These are phyloP conservation scores for Drosophila anomalata DNA, from an alignment of 2,888 invertebrate species.

Conservation along the genomic window DNA sequence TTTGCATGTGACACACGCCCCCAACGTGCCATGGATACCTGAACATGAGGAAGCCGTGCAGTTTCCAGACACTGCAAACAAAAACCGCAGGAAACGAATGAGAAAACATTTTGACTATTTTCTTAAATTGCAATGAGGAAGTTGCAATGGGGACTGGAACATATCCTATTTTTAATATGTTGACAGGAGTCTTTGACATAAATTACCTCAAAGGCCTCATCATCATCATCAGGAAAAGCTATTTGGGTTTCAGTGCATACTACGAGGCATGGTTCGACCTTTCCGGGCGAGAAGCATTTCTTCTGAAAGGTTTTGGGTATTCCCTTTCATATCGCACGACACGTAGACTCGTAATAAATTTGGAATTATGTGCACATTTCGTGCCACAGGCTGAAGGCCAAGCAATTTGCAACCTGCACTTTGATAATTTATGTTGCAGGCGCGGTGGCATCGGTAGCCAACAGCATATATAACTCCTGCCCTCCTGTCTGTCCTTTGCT, in stretches of 20 bases:
- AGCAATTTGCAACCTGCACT: constrained; percentile 75
- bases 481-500: neutral
- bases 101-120: neutral
- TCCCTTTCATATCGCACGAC: constrained; percentile 60
- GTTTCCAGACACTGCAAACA: constrained; percentile 14
- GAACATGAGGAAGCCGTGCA: constrained; percentile 32
- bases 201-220: too few species aligned
- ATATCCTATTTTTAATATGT: neutral
- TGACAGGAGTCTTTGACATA: neutral
- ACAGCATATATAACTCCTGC: constrained; percentile 48
- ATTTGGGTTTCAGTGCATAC: constrained; percentile 2
- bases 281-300: constrained; percentile 11
- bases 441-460: constrained; percentile 44
- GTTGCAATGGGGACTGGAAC: neutral
- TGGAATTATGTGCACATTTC: constrained; percentile 74
- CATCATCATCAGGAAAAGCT: neutral
- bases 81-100: neutral
- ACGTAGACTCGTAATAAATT: constrained; percentile 74
- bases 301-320: constrained; percentile 7
- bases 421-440: constrained; percentile 72
- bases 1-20: constrained; percentile 67
- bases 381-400: constrained; percentile 68
- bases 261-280: constrained; percentile 4
- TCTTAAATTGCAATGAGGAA: neutral
- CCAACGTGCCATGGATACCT: constrained; percentile 69